Base-by-base conservation (phyloP, 2,888 invertebrate species). In the Caenorhabditis virilis region DNA sequence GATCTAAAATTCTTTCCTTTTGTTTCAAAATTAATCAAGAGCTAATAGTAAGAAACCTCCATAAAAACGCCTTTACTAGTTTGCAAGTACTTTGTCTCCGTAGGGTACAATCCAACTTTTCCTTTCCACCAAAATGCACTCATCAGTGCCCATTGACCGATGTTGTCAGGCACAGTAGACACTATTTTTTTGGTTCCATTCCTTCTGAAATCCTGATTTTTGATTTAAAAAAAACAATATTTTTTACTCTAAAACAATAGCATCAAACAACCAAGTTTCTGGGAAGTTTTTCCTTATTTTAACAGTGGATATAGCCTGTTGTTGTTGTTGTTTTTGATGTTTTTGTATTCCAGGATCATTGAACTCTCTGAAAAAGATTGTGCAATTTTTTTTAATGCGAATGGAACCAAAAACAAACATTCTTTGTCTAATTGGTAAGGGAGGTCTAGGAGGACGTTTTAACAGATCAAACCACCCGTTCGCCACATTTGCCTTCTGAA, bases 201-300 rank as follows among this genome's bases (percentile, higher is more conserved):
- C 20, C 50, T 45, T 50, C 70, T 69, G 25, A 33, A 60, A 26
- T 46, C 5, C 45, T 18, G 15, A 16, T 5, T 22, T 43, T n/a
- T 23, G n/a, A n/a, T n/a, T n/a, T n/a, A n/a, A n/a, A 18, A 30
- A 13, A 30, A 30, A 30, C 30, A 9, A 30, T 30, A 6, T 50
- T 30, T 5, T 16, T 30, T 15, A 80, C 79, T 63, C 71, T 11
- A 80, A 53, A 18, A 52, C 38, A 42, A 68, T 62, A 26, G 77
- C 70, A 39, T 80, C 76, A 39, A 80, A 80, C n/a, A 78, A 66
- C 80, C 80, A 80, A 3, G 79, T 78, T 61, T 80, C 80, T 7
- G 77, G 78, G 47, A 80, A 80, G 47, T 70, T 62, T 39, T 67
- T 55, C 6, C 72, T 45, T 11, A 71, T 26, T 33, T n/a, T n/a